Evolutionary conservation across 2,888 invertebrate species (phyloP).

Genomic region (Apamea sordens): DNA sequence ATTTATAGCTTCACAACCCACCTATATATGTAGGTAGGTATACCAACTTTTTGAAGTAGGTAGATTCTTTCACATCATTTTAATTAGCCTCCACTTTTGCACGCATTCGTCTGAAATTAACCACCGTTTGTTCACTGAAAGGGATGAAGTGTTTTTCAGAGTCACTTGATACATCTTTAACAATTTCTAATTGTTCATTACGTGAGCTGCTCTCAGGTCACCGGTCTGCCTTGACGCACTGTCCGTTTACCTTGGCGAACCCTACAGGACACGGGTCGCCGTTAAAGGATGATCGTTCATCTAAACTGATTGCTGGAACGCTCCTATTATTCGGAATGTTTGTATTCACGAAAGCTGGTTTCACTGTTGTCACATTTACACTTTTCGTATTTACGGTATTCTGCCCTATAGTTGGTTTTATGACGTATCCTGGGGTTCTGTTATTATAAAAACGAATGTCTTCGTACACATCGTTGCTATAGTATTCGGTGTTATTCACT

Average conservation of each 20-base stretch:
- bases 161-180: neutral
- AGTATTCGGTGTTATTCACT: slow-evolving; percentile 30
- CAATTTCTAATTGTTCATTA: neutral
- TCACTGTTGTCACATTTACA: slow-evolving; percentile 55
- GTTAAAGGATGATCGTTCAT: slow-evolving; percentile 76
- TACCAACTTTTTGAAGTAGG: neutral
- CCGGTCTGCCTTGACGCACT: slow-evolving; percentile 74
- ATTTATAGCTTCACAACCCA: slow-evolving; percentile 10
- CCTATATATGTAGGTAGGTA: neutral
- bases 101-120: neutral
- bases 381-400: slow-evolving; percentile 38
- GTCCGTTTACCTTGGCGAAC: slow-evolving; percentile 74
- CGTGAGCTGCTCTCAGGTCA: neutral
- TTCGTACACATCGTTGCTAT: slow-evolving; percentile 43
- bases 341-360: slow-evolving; percentile 26
- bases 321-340: slow-evolving; percentile 49
- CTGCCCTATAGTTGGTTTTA: slow-evolving; percentile 21
- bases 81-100: neutral
- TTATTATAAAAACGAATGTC: slow-evolving; percentile 27
- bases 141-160: neutral
- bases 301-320: slow-evolving; percentile 68
- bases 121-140: neutral
- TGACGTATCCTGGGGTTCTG: slow-evolving; percentile 10
- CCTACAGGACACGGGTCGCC: slow-evolving; percentile 80
- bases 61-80: neutral